Evolutionary conservation across 2,797 vertebrate species (phyloP).

Genomic region (Pogoniulus pusillus): DNA sequence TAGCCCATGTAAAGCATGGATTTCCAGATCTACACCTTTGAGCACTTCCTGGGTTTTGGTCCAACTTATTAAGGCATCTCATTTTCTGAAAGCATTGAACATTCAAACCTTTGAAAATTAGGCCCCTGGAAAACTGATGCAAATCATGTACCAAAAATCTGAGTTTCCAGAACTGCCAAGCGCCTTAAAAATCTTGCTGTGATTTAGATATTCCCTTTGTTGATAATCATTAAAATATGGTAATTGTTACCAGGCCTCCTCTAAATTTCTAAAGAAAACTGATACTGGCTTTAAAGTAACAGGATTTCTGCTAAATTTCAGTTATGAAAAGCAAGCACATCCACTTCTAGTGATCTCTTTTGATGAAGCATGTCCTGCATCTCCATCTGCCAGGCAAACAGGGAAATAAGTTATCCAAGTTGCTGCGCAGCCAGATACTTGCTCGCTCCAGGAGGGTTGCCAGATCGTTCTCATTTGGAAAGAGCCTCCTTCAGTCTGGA

Average conservation of each 20-base stretch:
- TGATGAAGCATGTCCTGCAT: slow-evolving; percentile 29
- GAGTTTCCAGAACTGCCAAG: background rate
- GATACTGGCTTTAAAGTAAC: slow-evolving; percentile 22
- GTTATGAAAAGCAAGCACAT: slow-evolving; percentile 2
- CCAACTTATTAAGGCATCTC: background rate
- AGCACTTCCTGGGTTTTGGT: background rate
- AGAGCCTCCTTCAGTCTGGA: background rate
- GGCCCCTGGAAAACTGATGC: background rate
- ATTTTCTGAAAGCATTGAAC: background rate
- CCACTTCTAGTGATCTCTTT: slow-evolving; percentile 33
- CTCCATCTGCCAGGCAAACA: slow-evolving; percentile 9
- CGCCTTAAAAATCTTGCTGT: background rate
- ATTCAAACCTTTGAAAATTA: background rate
- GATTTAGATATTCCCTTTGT: slow-evolving; percentile 22
- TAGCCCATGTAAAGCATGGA: background rate
- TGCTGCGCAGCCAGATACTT: slow-evolving; percentile 2
- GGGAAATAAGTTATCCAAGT: slow-evolving; percentile 13
- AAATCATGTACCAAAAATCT: background rate
- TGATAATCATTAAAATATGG: slow-evolving; percentile 42
- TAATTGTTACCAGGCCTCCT: slow-evolving; percentile 36
- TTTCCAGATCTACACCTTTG: background rate
- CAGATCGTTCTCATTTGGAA: background rate
- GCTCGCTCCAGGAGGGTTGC: slow-evolving; percentile 17
- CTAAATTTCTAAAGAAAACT: slow-evolving; percentile 33
- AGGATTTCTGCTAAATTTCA: slow-evolving; percentile 2